phyloP scores from a whole-genome alignment of 2,797 vertebrate species.

The Syngnathus rostellatus region DNA sequence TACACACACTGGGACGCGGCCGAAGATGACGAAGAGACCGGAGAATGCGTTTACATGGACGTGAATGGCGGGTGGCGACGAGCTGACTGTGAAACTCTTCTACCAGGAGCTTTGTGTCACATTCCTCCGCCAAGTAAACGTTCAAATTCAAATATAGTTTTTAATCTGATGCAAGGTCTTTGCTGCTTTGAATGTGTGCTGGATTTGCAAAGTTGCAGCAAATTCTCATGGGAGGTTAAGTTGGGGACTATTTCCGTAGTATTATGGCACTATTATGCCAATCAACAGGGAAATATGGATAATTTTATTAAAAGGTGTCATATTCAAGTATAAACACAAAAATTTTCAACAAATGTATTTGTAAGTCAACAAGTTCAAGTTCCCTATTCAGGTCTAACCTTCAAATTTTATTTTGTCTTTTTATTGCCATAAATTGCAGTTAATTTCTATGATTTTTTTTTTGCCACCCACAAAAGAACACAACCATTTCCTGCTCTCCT shows the following conservation, averaged over 20 bases:
- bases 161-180: neutral
- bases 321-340: neutral
- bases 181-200: neutral
- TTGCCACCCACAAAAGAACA: neutral
- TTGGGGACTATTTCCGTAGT: too few species aligned
- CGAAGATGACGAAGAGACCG: conserved; percentile 62
- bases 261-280: neutral
- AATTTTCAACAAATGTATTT: neutral
- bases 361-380: neutral
- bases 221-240: neutral
- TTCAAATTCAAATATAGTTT: neutral
- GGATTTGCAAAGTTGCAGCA: neutral
- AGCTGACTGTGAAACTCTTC: conserved; percentile 69
- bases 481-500: conserved; percentile 20
- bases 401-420: neutral
- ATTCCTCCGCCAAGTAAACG: conserved; percentile 68
- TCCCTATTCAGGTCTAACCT: neutral
- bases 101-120: conserved; percentile 82
- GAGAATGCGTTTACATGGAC: conserved; percentile 84
- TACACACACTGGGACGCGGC: conserved; percentile 81
- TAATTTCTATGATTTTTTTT: neutral
- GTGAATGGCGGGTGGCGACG: conserved; percentile 78
- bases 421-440: neutral
- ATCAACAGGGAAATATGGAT: neutral
- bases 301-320: neutral